A percentile compares a stretch with the other conserved stretches of the same genome.
These are phyloP conservation scores for Danio choprae DNA, from an alignment of 2,797 vertebrate genomes.

Conservation along the genomic window DNA sequence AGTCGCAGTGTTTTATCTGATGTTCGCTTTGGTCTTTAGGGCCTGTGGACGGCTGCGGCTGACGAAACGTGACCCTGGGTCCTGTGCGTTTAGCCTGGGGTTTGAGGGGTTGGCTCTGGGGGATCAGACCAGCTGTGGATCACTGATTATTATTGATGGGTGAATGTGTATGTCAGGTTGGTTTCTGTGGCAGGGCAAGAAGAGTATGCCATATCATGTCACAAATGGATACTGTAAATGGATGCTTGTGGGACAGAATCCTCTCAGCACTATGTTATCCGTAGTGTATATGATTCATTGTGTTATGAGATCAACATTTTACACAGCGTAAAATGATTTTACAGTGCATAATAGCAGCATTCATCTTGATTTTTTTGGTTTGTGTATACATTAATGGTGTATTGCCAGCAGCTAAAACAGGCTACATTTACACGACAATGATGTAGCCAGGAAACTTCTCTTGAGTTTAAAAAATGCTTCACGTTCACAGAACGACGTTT, in stretches of 20 bases:
- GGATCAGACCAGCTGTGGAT: conserved; percentile 20
- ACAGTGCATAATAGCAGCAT: background rate
- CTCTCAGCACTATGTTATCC: background rate
- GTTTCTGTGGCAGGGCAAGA: conserved; percentile 33
- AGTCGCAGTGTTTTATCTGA: conserved; percentile 47
- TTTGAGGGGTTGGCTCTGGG: background rate
- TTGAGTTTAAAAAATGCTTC: too few species aligned
- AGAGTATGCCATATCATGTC: background rate
- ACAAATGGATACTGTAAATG: conserved; percentile 18
- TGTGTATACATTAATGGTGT: too few species aligned
- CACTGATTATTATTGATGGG: conserved; percentile 37
- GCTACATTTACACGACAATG: too few species aligned
- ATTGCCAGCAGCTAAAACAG: too few species aligned
- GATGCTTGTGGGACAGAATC: background rate
- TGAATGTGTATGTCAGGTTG: conserved; percentile 4
- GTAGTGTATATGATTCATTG: background rate
- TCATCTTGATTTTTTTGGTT: background rate
- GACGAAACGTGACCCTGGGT: conserved; percentile 23
- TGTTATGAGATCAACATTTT: background rate
- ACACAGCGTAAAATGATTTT: background rate
- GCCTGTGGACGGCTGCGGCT: background rate
- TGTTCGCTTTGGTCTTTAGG: conserved; percentile 26
- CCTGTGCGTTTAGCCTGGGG: background rate
- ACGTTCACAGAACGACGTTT: too few species aligned
- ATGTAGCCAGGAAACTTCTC: too few species aligned